Base-by-base conservation (phyloP, 1,140 invertebrate genomes). In the Lerema accius region DNA sequence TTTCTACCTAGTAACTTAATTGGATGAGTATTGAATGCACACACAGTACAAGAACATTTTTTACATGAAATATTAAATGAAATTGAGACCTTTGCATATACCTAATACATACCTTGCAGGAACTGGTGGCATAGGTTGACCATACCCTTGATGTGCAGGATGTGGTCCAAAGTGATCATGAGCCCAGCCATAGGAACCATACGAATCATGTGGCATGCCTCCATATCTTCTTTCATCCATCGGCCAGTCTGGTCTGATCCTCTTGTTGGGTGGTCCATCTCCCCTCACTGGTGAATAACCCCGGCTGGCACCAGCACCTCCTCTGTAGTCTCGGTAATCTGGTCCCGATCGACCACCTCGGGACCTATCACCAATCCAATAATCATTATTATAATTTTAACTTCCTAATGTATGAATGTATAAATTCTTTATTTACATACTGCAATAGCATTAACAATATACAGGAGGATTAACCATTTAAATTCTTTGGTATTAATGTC, bases 221-320 rank as follows among this genome's bases (percentile, higher is more conserved):
- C 86, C 89, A 84, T 90, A 91, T 80, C 91, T 82, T 62, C 89
- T 69, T 13, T 92, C 90, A 43, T 92, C 91, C 28, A 86, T 68
- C 91, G 94, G 55, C 95, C 95, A 97, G 37, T 97, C 96, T 5
- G 93, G 91, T 17, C 96, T 91, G 85, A 97, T 95, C 62, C 96
- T 90, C 78, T 98, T 98, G 69, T 95, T 93, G 0, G 95, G 95
- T 3, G 96, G 96, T 63, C 97, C 95, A 76, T 96, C 95, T 1
- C 95, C 93, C 35, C 94, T 86, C 0, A 94, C 93, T 0, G 96
- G 96, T 58, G 96, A 97, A 71, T 96, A 97, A 3, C 96, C 92
- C 14, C 92, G 71, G 59, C 78, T 84, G 9, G 82, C 82, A 72
- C 77, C 78, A 77, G 68, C 93, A 50, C 91, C 93, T 23, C 94